Conservation (phyloP, 1,140 invertebrate genomes). For the Drosophila nasuta region DNA sequence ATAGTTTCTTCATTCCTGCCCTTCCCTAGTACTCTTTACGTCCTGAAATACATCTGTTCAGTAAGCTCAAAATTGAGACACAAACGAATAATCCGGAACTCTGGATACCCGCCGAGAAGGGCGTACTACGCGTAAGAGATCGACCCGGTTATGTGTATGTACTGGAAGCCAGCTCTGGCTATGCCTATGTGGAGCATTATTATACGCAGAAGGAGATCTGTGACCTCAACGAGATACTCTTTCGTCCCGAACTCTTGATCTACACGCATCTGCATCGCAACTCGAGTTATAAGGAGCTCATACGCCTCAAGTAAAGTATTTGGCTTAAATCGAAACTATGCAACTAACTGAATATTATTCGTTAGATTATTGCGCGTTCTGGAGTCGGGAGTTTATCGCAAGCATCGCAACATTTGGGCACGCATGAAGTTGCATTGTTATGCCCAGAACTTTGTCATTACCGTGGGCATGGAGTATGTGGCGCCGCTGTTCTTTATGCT, state of each 20-base stretch:
- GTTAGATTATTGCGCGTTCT: slow-evolving; percentile 60
- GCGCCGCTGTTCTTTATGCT: slow-evolving; percentile 79
- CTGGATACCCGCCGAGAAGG: slow-evolving; percentile 70
- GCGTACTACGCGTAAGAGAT: slow-evolving; percentile 65
- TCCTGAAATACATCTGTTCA: slow-evolving; percentile 61
- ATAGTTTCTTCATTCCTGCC: not conserved
- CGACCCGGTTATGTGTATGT: slow-evolving; percentile 74
- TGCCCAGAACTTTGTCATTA: slow-evolving; percentile 71
- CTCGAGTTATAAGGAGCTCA: slow-evolving; percentile 74
- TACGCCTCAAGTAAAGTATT: slow-evolving; percentile 59
- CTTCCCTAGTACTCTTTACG: slow-evolving; percentile 53
- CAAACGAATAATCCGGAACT: slow-evolving; percentile 55
- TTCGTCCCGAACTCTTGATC: slow-evolving; percentile 64
- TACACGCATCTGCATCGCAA: slow-evolving; percentile 70
- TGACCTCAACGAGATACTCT: slow-evolving; percentile 74
- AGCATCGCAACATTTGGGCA: slow-evolving; percentile 66
- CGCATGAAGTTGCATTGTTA: slow-evolving; percentile 70
- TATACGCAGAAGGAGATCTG: slow-evolving; percentile 75
- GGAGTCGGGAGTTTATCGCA: slow-evolving; percentile 73
- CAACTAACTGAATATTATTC: not conserved
- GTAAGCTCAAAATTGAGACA: slow-evolving; percentile 63
- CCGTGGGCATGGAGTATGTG: slow-evolving; percentile 80
- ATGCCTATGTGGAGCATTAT: slow-evolving; percentile 64
- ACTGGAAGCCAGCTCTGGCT: slow-evolving; percentile 64
- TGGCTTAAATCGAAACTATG: not conserved